A percentile compares a stretch with the other conserved stretches of the same genome.
Evolutionary conservation across 2,888 invertebrate species (phyloP).

Genomic region (Adelphocoris suturalis): DNA sequence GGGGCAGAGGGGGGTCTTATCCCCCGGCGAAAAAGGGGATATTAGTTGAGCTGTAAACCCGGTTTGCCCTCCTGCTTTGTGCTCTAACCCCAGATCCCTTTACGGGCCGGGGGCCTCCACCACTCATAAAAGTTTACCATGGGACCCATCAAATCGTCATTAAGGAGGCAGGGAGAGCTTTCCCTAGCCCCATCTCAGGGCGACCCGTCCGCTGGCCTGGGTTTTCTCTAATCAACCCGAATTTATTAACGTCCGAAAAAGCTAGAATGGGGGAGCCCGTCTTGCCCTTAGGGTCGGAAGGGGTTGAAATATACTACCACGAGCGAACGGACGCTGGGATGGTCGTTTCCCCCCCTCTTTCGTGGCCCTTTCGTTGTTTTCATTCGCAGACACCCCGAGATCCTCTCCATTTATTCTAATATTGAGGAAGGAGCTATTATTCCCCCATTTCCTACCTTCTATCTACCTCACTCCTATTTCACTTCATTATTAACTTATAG

Average conservation of each 20-base stretch:
- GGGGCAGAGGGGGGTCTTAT: background rate
- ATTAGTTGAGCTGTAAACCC: constrained; percentile 66
- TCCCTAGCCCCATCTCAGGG: background rate
- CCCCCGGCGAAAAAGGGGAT: constrained; percentile 42
- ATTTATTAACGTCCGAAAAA: constrained; percentile 69
- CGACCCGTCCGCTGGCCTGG: background rate
- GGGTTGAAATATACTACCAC: constrained; percentile 13
- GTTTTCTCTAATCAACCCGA: constrained; percentile 67
- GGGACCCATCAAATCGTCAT: constrained; percentile 71
- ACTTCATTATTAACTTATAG: background rate
- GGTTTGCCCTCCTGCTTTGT: background rate
- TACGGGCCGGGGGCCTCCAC: constrained; percentile 26
- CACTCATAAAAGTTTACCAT: constrained; percentile 70
- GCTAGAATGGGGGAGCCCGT: background rate
- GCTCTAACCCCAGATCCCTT: constrained; percentile 13
- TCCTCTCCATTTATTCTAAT: background rate
- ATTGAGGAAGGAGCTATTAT: background rate
- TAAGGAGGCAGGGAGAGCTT: constrained; percentile 44
- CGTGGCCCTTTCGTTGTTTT: background rate
- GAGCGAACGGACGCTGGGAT: background rate
- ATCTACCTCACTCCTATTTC: background rate
- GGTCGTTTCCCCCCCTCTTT: background rate
- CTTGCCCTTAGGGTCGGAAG: constrained; percentile 6
- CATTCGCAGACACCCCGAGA: background rate
- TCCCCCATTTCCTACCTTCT: background rate